Base-by-base conservation (phyloP, 1,140 invertebrate species). In the Mamestra configurata region DNA sequence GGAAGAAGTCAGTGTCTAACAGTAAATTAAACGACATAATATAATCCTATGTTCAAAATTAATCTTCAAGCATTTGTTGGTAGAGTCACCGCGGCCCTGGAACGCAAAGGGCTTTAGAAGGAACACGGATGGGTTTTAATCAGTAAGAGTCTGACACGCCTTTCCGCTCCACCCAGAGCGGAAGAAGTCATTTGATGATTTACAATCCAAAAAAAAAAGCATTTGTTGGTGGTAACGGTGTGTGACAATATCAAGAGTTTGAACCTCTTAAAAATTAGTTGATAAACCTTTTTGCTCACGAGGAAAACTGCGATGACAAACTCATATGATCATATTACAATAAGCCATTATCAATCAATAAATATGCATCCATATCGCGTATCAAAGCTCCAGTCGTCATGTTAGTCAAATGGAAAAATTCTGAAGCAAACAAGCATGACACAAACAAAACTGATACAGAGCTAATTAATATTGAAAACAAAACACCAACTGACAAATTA, bases 401-500 rank as follows among this genome's bases (percentile, higher is more conserved):
- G 73, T 31, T 24, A 64, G 18, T 18, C 18, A 49, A 51, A 77
- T 76, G 57, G 59, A 77, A 68, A 68, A 77, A 77, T 77, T 37
- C 75, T 53, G 24, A 7, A 20, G 51, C 46, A 66, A 77, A 77
- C 73, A 76, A 31, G 66, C 24, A 35, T 72, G 70, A 72, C 49
- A 72, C 70, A 49, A 35, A 8, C 53, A 61, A 46, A 53, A n/a
- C n/a, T 22, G 37, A 59, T 75, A 35, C 20, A 76, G 43, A 49
- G 40, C 57, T 55, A 76, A 76, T 76, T 61, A 77, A 53, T 64
- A 77, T 77, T 66, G 43, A 77, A 77, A 77, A 77, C 46, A 64
- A 73, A 35, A 79, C 53, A 79, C 40, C 24, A 77, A 82, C 64
- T n/a, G 49, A 79, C 53, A 57, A 82, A 85, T 85, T 80, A 76